Evolutionary conservation across 2,888 invertebrate genomes (phyloP).

Genomic region (Odontothrips loti): DNA sequence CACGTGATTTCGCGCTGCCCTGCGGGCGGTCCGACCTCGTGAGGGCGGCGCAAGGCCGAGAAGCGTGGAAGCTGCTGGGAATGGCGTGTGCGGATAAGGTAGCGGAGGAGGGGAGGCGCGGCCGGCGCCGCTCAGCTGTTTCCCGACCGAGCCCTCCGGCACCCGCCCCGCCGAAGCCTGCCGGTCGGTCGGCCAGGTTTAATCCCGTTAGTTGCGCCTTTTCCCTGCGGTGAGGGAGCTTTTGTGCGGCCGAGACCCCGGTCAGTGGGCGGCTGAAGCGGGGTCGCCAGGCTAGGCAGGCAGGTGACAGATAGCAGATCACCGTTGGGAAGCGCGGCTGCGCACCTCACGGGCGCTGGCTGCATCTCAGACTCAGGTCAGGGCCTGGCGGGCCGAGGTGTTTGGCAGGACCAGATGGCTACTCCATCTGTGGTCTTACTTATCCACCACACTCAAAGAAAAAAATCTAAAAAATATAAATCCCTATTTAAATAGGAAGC

Average conservation of each 20-base stretch:
- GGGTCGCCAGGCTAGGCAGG: not conserved
- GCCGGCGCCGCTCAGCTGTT: not conserved
- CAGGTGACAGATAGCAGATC: not conserved
- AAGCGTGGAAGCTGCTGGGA: not conserved
- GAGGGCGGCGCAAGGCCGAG: not conserved
- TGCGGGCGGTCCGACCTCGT: not conserved
- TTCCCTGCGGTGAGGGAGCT: not conserved
- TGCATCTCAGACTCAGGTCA: too few relatives aligned
- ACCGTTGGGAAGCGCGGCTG: too few relatives aligned
- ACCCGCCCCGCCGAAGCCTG: too few relatives aligned
- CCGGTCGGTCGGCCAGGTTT: not conserved
- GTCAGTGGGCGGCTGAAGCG: not conserved
- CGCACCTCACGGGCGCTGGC: too few relatives aligned
- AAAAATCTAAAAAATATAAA: too few relatives aligned
- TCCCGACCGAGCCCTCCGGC: too few relatives aligned
- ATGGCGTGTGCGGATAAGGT: not conserved
- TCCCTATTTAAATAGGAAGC: too few relatives aligned
- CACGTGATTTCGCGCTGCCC: not conserved
- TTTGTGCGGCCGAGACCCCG: not conserved
- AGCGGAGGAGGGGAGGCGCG: not conserved
- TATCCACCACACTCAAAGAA: too few relatives aligned
- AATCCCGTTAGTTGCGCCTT: conserved; percentile 6
- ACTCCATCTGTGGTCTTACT: too few relatives aligned
- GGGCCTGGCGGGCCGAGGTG: too few relatives aligned
- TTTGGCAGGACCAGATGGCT: too few relatives aligned